A percentile compares a stretch with the other conserved stretches of the same genome.
phyloP scores from a whole-genome alignment of 1,140 invertebrate genomes.

The Trissolcus basalis region DNA sequence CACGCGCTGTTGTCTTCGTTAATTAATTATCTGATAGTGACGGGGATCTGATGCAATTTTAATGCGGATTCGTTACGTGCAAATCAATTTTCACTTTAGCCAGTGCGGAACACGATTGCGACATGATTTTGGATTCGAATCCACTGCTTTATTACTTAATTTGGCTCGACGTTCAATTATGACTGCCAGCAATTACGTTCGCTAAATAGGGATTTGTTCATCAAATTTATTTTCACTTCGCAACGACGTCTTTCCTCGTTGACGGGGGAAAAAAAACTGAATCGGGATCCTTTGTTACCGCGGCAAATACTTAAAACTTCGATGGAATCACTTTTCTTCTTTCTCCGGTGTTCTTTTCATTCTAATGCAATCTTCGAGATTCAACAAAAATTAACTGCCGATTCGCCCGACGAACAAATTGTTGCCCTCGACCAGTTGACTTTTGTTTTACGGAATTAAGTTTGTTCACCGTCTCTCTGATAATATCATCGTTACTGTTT shows the following conservation, averaged over 20 bases:
- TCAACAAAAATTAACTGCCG: not conserved
- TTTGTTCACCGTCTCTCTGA: slow-evolving; percentile 6
- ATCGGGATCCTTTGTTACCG: slow-evolving; percentile 9
- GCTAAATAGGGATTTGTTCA: slow-evolving; percentile 4
- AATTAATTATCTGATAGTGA: slow-evolving; percentile 11
- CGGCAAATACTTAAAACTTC: slow-evolving; percentile 25
- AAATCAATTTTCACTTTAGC: slow-evolving; percentile 16
- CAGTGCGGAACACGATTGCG: not conserved
- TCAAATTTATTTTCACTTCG: slow-evolving; percentile 8
- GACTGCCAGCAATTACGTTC: slow-evolving; percentile 3
- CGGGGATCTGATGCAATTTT: slow-evolving; percentile 17
- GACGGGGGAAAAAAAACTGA: not conserved
- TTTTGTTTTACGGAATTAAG: slow-evolving; percentile 2
- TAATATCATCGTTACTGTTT: too few species aligned
- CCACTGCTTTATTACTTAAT: too few species aligned
- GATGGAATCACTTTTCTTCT: slow-evolving; percentile 3
- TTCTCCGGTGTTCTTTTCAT: not conserved
- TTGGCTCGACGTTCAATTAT: slow-evolving; percentile 7
- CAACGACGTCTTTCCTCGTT: not conserved
- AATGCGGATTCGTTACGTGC: slow-evolving; percentile 5
- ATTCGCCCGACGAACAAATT: slow-evolving; percentile 1
- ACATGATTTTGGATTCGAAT: not conserved
- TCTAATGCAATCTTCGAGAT: slow-evolving; percentile 3
- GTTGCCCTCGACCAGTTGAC: not conserved
- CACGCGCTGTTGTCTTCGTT: not conserved